Evolutionary conservation across 2,797 vertebrate species (phyloP).

Genomic region (Cryptoprocta ferox): DNA sequence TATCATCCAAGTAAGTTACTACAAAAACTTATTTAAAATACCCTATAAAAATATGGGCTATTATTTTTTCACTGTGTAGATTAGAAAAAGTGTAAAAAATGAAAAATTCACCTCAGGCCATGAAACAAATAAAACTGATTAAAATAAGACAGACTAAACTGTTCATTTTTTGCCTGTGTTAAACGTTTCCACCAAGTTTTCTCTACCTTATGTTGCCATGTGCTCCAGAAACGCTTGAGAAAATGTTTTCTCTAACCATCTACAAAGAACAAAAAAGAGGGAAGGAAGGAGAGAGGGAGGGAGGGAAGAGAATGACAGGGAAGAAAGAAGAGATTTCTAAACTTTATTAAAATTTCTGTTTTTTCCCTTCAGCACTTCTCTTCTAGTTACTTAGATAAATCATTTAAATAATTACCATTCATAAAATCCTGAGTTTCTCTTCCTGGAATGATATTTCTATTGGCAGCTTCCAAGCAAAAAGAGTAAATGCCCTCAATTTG

Average conservation of each 20-base stretch:
- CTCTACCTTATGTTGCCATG: not conserved
- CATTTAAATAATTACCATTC: not conserved
- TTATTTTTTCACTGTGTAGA: conserved; percentile 35
- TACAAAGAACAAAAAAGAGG: too few species aligned
- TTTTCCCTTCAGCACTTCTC: not conserved
- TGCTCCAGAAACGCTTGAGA: not conserved
- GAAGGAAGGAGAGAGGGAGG: too few species aligned
- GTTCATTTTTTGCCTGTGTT: not conserved
- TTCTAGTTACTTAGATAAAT: not conserved
- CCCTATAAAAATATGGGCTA: conserved; percentile 18
- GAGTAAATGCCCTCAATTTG: not conserved
- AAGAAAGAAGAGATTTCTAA: not conserved
- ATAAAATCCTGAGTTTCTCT: not conserved
- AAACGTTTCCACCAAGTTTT: not conserved
- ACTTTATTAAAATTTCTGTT: not conserved
- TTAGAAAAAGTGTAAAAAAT: conserved; percentile 47
- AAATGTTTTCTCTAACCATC: not conserved
- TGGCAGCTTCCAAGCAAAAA: not conserved
- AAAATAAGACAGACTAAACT: not conserved
- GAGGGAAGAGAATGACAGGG: not conserved
- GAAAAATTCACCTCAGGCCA: not conserved
- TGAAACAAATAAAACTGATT: conserved; percentile 8
- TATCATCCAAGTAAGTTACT: conserved; percentile 43
- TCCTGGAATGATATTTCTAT: not conserved
- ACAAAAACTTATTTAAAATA: conserved; percentile 48